Conservation (phyloP, 2,797 vertebrate genomes). For the Cossypha caffra region DNA sequence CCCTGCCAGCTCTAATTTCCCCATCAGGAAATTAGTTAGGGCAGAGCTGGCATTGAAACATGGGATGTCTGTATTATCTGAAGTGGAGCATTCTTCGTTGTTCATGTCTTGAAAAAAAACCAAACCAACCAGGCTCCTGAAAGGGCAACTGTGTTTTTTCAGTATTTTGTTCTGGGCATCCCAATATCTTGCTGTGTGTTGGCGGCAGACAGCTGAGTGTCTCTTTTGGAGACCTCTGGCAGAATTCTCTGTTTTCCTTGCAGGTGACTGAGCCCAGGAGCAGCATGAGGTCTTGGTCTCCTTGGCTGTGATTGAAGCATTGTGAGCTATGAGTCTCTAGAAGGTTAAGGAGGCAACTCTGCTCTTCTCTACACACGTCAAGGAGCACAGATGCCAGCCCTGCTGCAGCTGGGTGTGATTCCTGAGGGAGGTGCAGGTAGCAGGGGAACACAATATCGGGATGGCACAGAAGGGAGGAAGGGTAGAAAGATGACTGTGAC, state of each 20-base stretch:
- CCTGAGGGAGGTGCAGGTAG: neutral
- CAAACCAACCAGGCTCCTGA: rapidly evolving
- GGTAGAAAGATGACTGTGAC: neutral
- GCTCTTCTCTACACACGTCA: neutral
- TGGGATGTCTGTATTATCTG: neutral
- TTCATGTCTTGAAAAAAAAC: neutral
- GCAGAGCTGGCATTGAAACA: neutral
- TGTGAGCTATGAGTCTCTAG: neutral
- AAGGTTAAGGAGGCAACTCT: neutral
- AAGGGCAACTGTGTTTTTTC: neutral
- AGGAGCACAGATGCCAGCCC: too few species aligned
- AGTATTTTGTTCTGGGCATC: neutral
- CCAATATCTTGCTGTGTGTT: neutral
- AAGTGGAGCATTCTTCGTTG: neutral
- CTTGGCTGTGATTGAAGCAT: neutral
- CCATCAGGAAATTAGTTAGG: neutral
- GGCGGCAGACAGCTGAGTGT: neutral
- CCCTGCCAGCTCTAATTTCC: neutral
- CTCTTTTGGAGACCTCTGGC: neutral
- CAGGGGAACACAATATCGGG: neutral
- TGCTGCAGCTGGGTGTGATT: neutral
- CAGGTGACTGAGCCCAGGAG: neutral
- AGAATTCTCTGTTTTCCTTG: neutral
- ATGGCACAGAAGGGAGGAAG: neutral
- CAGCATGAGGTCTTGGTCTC: neutral